Conservation (phyloP, 2,888 invertebrate species). For the Tiliacea citrago region DNA sequence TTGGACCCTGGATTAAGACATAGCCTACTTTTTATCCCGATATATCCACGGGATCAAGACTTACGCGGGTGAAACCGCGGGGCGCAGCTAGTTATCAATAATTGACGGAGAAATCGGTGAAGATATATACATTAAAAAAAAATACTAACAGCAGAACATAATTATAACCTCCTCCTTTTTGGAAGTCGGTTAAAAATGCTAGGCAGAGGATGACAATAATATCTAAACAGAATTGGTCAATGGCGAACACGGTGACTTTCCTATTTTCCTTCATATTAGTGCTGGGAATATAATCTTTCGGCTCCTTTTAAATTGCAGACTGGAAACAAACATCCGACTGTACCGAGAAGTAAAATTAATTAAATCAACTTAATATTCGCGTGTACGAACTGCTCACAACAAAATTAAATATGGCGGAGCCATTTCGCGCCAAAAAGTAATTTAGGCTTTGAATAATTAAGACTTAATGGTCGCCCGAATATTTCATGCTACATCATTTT, state of each 20-base stretch:
- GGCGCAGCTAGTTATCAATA: too few relatives aligned
- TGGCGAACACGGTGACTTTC: not conserved
- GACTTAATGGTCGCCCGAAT: slow-evolving; percentile 59
- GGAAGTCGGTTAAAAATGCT: too few relatives aligned
- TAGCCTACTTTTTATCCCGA: too few relatives aligned
- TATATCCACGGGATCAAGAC: too few relatives aligned
- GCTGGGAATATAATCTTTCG: not conserved
- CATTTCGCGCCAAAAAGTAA: slow-evolving; percentile 63
- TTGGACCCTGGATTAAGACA: too few relatives aligned
- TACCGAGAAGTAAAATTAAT: slow-evolving; percentile 51
- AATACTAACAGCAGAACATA: too few relatives aligned
- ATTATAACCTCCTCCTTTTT: too few relatives aligned
- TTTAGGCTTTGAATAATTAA: slow-evolving; percentile 67
- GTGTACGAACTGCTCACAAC: slow-evolving; percentile 51
- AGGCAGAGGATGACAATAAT: too few relatives aligned
- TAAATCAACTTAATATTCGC: slow-evolving; percentile 55
- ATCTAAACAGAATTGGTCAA: too few relatives aligned
- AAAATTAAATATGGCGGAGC: slow-evolving; percentile 64
- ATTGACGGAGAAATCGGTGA: too few relatives aligned
- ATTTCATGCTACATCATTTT: slow-evolving; percentile 49
- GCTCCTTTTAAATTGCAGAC: not conserved
- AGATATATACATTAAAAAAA: too few relatives aligned
- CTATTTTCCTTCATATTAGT: not conserved
- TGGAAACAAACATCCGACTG: slow-evolving; percentile 19
- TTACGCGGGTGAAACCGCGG: too few relatives aligned